Conservation (phyloP, 2,797 vertebrate species). For the Hypotaenidia okinawae region DNA sequence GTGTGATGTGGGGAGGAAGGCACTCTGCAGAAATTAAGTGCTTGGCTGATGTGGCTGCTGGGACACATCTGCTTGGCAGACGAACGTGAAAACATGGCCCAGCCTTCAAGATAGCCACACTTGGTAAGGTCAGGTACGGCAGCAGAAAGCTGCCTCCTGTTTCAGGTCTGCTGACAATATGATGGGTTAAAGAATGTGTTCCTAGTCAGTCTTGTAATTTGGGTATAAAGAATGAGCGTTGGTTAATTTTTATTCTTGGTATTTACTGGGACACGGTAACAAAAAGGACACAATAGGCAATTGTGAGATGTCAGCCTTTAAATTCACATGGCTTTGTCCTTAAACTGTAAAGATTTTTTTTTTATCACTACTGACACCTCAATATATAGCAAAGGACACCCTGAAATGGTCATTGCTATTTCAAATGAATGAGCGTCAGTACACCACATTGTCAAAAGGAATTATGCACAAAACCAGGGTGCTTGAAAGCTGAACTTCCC, state of each 20-base stretch:
- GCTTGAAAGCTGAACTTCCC: conserved; percentile 47
- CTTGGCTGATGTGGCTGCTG: conserved; percentile 30
- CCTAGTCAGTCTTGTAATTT: not conserved
- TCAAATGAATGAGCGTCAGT: conserved; percentile 56
- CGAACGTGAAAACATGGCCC: not conserved
- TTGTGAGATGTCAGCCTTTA: not conserved
- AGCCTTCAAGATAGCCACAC: conserved; percentile 9
- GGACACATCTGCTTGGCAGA: conserved; percentile 33
- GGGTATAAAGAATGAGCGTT: not conserved
- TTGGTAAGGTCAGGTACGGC: not conserved
- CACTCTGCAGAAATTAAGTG: conserved; percentile 31
- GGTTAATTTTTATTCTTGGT: not conserved
- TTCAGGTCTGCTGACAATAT: not conserved
- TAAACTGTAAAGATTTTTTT: conserved; percentile 29
- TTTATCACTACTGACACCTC: conserved; percentile 62
- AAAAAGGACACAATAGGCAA: not conserved
- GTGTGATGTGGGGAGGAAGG: not conserved
- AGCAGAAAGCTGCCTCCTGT: not conserved
- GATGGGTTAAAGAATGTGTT: not conserved
- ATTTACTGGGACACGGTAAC: not conserved
- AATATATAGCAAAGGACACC: conserved; percentile 69
- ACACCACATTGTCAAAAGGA: conserved; percentile 34
- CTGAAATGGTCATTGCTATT: conserved; percentile 61
- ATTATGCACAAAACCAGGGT: conserved; percentile 36
- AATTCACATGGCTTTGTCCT: conserved; percentile 27